These are phyloP conservation scores for silkworm (Bombyx mori) DNA, from an alignment of 1,140 invertebrate genomes.

Conservation along the genomic window DNA sequence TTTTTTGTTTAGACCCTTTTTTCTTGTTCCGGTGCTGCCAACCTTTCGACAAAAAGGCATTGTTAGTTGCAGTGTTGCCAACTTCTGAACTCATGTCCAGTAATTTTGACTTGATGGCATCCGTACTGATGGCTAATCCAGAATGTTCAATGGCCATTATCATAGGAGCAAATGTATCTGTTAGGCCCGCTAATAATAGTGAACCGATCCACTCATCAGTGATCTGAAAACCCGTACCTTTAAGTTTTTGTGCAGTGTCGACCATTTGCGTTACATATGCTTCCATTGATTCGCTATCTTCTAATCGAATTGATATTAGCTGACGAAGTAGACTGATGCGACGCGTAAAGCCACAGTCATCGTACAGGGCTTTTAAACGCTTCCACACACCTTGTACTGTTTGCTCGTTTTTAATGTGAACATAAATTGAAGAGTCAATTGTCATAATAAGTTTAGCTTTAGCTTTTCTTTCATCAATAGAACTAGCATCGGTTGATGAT, in stretches of 20 bases:
- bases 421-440: no score
- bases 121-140: not conserved
- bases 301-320: conserved; percentile 15
- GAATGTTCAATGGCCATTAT: conserved; percentile 6
- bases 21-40: not conserved
- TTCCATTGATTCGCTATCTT: conserved; percentile 3
- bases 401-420: no score
- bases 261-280: conserved; percentile 13
- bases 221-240: conserved; percentile 14
- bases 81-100: conserved; percentile 4
- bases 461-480: no score
- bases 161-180: conserved; percentile 1
- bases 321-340: conserved; percentile 13
- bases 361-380: not conserved
- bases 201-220: conserved; percentile 18
- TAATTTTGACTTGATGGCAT: conserved; percentile 1
- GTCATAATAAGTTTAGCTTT: no score
- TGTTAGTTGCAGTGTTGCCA: not conserved
- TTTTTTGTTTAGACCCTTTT: not conserved
- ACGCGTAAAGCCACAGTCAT: conserved; percentile 8
- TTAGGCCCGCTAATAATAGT: not conserved
- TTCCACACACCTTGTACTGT: not conserved
- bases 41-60: not conserved
- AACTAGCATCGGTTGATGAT: no score
- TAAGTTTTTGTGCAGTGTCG: conserved; percentile 15